Evolutionary conservation across 1,140 invertebrate species (phyloP), one percentile per base, ranked within the genome.

Genomic region (Aphelinus atriplicis): DNA sequence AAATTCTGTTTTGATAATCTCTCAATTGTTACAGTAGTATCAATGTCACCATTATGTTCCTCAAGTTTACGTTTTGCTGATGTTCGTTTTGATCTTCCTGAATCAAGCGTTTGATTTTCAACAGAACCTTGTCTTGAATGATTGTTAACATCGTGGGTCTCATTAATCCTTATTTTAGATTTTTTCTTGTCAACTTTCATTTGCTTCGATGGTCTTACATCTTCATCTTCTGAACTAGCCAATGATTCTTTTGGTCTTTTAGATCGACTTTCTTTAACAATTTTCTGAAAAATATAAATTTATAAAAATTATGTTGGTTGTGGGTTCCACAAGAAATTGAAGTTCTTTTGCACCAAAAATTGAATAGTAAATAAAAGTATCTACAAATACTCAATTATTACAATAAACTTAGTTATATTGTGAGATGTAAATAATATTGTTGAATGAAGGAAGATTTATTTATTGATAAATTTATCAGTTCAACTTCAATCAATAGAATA

Each of bases 161-260:
- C 53, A n/a, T 69, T 46, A 48, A n/a, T 62, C 53, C 56, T 63
- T 5, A 26, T 55, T 61, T 71, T 62, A 47, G 69, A 50, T 7
- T 26, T 1, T 67, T 74, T 72, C 48, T 3, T 73, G 3, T 81
- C 81, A 45, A 67, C 9, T 76, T 79, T 83, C n/a, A 62, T 80
- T 43, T 80, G 78, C 42, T 84, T 84, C 2, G 42, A 9, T 42
- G 73, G 77, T 45, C 75, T 77, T 26, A 53, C 47, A 10, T n/a
- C 50, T 3, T 74, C 69, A 45, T 83, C 82, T 46, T 83, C 82
- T 2, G 81, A 82, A 67, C 77, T 80, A 3, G 58, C 73, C 26
- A 26, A 26, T 5, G 47, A 26, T 10, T 63, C 66, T 51, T 80
- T 81, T 2, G 76, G 77, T 47, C 81, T 76, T 62, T 84, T 85